These are phyloP conservation scores for Telenomus remus DNA, from an alignment of 1,140 invertebrate genomes.

Conservation along the genomic window DNA sequence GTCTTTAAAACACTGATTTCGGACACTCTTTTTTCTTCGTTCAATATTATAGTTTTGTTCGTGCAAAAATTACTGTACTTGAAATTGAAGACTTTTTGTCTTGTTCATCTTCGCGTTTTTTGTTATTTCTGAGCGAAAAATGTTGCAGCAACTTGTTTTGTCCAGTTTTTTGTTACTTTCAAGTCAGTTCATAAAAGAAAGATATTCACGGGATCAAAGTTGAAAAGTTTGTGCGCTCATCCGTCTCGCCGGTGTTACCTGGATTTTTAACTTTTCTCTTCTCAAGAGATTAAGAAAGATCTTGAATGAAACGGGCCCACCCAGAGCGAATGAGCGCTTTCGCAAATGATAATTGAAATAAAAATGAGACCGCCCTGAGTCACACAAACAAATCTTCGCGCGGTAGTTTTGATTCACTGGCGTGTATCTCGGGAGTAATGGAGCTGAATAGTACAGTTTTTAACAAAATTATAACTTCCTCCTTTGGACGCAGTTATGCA, in stretches of 20 bases:
- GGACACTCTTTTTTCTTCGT: too few species aligned
- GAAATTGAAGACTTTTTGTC: too few species aligned
- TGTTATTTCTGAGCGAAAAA: not conserved
- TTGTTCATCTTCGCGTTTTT: too few species aligned
- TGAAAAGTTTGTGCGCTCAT: constrained; percentile 49
- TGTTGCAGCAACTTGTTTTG: not conserved
- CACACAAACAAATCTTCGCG: constrained; percentile 39
- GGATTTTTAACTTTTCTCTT: constrained; percentile 52
- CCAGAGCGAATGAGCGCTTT: constrained; percentile 36
- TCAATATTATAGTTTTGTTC: too few species aligned
- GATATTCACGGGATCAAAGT: constrained; percentile 43
- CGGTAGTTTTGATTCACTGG: constrained; percentile 13
- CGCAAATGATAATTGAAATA: constrained; percentile 55
- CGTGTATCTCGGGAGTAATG: constrained; percentile 7
- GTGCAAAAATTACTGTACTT: too few species aligned
- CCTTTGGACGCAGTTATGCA: too few species aligned
- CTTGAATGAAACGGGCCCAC: constrained; percentile 35
- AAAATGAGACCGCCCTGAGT: constrained; percentile 45
- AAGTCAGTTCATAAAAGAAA: constrained; percentile 16
- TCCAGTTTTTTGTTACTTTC: constrained; percentile 10
- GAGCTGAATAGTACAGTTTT: not conserved
- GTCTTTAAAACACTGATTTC: too few species aligned
- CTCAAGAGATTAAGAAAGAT: constrained; percentile 44
- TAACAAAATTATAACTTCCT: not conserved
- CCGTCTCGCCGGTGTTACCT: constrained; percentile 33